These are phyloP conservation scores for Liasis olivaceus DNA, from an alignment of 2,797 vertebrate species.

Conservation along the genomic window DNA sequence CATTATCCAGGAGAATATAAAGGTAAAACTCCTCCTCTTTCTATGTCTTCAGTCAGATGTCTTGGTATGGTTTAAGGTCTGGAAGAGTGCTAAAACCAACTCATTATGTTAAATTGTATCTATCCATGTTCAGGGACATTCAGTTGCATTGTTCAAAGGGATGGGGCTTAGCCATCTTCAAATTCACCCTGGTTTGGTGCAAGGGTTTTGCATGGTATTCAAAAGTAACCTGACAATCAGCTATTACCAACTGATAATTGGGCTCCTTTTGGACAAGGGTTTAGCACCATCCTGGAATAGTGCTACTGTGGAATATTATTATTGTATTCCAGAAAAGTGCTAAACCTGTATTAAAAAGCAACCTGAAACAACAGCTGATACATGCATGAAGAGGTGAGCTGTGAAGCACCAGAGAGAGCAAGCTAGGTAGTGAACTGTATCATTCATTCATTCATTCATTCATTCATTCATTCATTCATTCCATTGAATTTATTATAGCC, in stretches of 20 bases:
- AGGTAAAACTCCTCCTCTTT: conserved; percentile 72
- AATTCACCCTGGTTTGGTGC: background rate
- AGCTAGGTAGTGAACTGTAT: background rate
- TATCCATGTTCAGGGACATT: background rate
- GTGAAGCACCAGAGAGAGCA: background rate
- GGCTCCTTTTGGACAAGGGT: background rate
- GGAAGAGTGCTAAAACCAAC: background rate
- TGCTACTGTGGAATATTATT: background rate
- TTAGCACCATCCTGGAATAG: background rate
- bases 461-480: background rate
- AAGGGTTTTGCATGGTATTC: background rate
- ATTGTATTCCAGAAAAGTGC: background rate
- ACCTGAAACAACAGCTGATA: background rate
- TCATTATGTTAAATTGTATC: background rate
- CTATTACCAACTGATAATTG: background rate
- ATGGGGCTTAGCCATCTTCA: background rate
- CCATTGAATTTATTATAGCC: background rate
- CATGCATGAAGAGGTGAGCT: background rate
- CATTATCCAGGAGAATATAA: conserved; percentile 90
- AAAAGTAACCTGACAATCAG: background rate
- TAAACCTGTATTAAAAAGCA: background rate
- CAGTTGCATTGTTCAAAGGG: background rate
- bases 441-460: background rate
- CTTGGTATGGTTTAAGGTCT: background rate
- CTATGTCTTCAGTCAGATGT: background rate